Evolutionary conservation across 2,113 vertebrate genomes (phyloP).

Genomic region (Acinonyx jubatus): DNA sequence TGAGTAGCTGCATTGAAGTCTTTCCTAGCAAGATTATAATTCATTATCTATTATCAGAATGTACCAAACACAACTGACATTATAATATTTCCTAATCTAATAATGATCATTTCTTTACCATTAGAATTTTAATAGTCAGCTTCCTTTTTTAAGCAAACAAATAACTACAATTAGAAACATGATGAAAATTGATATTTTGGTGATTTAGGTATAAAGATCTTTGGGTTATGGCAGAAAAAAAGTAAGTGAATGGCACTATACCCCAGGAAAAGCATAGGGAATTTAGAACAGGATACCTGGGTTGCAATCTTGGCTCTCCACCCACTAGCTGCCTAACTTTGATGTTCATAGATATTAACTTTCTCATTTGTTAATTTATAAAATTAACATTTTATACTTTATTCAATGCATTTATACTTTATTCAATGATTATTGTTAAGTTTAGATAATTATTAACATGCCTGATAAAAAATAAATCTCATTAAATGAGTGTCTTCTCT

Average conservation of each 20-base stretch:
- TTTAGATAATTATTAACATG: background rate
- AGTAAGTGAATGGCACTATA: background rate
- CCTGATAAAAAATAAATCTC: slow-evolving; percentile 8
- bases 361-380: background rate
- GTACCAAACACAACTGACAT: slow-evolving; percentile 38
- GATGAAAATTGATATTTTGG: background rate
- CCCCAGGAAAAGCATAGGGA: background rate
- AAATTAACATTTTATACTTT: slow-evolving; percentile 19
- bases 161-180: slow-evolving; percentile 25
- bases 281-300: background rate
- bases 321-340: background rate
- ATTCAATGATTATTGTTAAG: background rate
- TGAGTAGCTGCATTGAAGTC: slow-evolving; percentile 48
- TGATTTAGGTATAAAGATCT: background rate
- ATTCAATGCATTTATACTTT: background rate
- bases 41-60: slow-evolving; percentile 68
- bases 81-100: slow-evolving; percentile 66
- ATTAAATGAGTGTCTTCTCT: background rate
- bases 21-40: slow-evolving; percentile 55
- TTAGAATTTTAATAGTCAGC: slow-evolving; percentile 58
- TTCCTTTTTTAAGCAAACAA: slow-evolving; percentile 49
- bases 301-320: background rate
- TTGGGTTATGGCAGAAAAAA: background rate
- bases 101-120: slow-evolving; percentile 61
- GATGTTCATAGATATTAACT: background rate